Evolutionary conservation across 2,797 vertebrate species (phyloP), one percentile per base, ranked within the genome.

Genomic region (Esox masquinongy): DNA sequence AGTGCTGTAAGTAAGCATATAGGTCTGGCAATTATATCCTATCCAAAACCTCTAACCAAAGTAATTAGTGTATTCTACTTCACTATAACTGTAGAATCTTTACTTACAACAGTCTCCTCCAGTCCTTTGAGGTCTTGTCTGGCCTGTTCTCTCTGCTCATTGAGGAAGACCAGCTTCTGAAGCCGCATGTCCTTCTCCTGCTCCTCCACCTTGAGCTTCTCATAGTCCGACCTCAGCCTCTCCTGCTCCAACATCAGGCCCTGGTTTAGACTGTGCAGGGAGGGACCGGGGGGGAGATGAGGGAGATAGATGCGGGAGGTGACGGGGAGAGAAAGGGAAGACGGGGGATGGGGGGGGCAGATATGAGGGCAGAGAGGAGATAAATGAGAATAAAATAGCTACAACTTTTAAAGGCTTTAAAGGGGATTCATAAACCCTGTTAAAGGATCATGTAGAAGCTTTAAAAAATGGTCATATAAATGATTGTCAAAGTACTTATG

Each of bases 51-150:
- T 43, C 39, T 43, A 43, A 43, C 9, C 12, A 47, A 47, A 14
- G 36, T 39, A 7, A 14, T 47, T 47, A 47, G 43, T 47, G 43
- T 14, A 47, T 47, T 47, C 9, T 47, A 47, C 43, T 14, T 14
- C 9, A 2, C 8, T 11, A 47, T 47, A 22, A 0, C 7, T 43
- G 3, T 11, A 43, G 26, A 8, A 14, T n/a, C 11, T 36, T 71
- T 26, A 24, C 95, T 83, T 92, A 97, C 97, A 95, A 97, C 95
- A 2, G 96, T 97, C 87, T 98, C 96, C 84, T 98, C 96, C 83
- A 98, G 89, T 7, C 95, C 96, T 84, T 96, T 97, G 66, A 98
- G 90, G 83, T 98, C 96, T 81, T 96, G 95, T 82, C 91, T 93
- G 81, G 95, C 94, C 92, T 95, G 95, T 24, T 97, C 95, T 16